Conservation (phyloP, 2,888 invertebrate genomes). For the Xestia ashworthii region DNA sequence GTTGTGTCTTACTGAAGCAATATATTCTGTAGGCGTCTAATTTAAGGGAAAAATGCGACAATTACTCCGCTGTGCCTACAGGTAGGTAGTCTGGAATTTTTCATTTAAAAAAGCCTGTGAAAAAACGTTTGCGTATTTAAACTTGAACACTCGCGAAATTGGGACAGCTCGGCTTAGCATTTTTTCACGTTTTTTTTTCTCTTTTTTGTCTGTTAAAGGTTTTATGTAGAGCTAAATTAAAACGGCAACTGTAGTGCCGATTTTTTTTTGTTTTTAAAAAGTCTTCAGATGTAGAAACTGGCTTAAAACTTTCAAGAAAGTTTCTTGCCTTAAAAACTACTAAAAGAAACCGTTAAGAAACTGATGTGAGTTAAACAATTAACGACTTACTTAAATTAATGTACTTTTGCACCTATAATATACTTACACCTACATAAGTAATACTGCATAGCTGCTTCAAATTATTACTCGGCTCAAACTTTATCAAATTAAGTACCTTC, state of each 20-base stretch:
- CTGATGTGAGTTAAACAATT: neutral
- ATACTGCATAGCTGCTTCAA: neutral
- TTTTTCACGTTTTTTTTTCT: constrained; percentile 6
- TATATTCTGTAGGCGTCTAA: constrained; percentile 47
- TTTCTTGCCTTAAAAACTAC: neutral
- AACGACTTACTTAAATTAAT: neutral
- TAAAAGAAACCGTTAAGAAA: neutral
- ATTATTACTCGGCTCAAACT: constrained; percentile 16
- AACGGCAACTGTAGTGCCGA: neutral
- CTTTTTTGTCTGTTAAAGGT: neutral
- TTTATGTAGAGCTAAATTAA: constrained; percentile 27
- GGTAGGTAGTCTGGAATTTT: constrained; percentile 71
- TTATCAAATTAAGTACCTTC: constrained; percentile 39
- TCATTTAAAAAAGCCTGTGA: constrained; percentile 69
- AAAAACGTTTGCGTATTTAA: constrained; percentile 52
- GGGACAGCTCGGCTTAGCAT: constrained; percentile 26
- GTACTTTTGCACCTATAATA: neutral
- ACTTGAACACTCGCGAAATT: constrained; percentile 42
- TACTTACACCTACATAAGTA: neutral
- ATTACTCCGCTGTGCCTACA: constrained; percentile 64
- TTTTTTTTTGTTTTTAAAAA: neutral
- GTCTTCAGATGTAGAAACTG: neutral
- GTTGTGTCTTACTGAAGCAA: constrained; percentile 23
- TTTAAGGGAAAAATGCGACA: constrained; percentile 57
- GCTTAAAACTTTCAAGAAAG: neutral